Percentiles rank a stretch among this genome's conserved stretches.
phyloP scores from a whole-genome alignment of 2,113 vertebrate species.

The Hemiprocne comata region DNA sequence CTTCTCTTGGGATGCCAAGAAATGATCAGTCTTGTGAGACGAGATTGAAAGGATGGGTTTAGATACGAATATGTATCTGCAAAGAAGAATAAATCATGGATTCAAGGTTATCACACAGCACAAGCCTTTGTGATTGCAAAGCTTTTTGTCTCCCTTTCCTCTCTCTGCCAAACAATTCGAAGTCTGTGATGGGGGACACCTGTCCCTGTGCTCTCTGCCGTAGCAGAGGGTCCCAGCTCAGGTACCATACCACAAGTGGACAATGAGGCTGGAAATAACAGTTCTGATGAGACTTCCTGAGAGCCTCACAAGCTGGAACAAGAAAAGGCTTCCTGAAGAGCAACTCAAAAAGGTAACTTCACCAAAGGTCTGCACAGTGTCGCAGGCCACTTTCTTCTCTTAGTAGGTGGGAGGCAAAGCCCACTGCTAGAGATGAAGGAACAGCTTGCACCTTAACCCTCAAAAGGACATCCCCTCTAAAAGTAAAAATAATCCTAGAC shows the following conservation, averaged over 20 bases:
- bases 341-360: slow-evolving; percentile 51
- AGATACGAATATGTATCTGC: not conserved
- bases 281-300: slow-evolving; percentile 35
- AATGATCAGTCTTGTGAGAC: not conserved
- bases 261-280: slow-evolving; percentile 52
- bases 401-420: slow-evolving; percentile 60
- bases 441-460: slow-evolving; percentile 45
- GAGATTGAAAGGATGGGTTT: slow-evolving; percentile 12
- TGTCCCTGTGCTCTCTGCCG: not conserved
- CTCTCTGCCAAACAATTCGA: not conserved
- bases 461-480: slow-evolving; percentile 50
- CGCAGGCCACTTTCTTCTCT: slow-evolving; percentile 61
- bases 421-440: slow-evolving; percentile 58
- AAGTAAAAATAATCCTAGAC: slow-evolving; percentile 15
- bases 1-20: slow-evolving; percentile 20
- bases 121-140: not conserved
- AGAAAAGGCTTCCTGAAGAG: slow-evolving; percentile 62
- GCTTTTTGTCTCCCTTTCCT: not conserved
- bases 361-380: slow-evolving; percentile 50
- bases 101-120: not conserved
- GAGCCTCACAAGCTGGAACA: slow-evolving; percentile 53
- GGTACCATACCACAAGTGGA: not conserved
- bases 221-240: not conserved
- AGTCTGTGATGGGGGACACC: not conserved
- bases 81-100: not conserved